Percentiles rank a stretch among this genome's conserved stretches.
phyloP scores from a whole-genome alignment of 2,888 invertebrate species.

The Heliconius ethilla region DNA sequence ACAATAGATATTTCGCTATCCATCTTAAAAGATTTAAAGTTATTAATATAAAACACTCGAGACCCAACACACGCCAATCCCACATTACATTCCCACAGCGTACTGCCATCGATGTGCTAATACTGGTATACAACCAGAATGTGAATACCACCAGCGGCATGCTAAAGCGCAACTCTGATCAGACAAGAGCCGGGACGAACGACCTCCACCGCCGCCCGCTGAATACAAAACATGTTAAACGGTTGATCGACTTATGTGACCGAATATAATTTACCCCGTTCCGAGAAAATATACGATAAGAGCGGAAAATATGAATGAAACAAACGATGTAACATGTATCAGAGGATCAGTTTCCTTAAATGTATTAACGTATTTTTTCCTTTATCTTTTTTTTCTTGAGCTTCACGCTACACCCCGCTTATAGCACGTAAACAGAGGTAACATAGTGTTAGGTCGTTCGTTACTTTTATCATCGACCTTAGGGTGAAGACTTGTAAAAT shows the following conservation, averaged over 20 bases:
- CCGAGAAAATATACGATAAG: slow-evolving; percentile 3
- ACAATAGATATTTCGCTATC: neutral
- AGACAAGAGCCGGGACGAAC: slow-evolving; percentile 79
- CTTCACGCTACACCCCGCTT: neutral
- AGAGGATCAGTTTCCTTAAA: neutral
- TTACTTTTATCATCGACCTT: too few species aligned
- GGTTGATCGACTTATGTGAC: slow-evolving; percentile 54
- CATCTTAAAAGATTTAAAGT: neutral
- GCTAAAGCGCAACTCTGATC: slow-evolving; percentile 68
- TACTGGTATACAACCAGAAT: slow-evolving; percentile 69
- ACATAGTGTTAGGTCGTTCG: too few species aligned
- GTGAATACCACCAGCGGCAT: slow-evolving; percentile 61
- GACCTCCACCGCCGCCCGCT: slow-evolving; percentile 70
- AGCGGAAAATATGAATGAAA: slow-evolving; percentile 4
- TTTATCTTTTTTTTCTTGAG: neutral
- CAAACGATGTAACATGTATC: neutral
- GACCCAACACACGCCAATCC: neutral
- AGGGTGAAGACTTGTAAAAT: neutral
- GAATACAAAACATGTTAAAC: slow-evolving; percentile 70
- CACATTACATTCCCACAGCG: slow-evolving; percentile 49
- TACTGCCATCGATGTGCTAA: slow-evolving; percentile 70
- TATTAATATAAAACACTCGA: neutral
- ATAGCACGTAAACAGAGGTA: too few species aligned
- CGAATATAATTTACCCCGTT: slow-evolving; percentile 27
- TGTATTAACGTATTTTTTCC: neutral